phyloP scores from a whole-genome alignment of 2,113 vertebrate species.

The Nesoenas mayeri region DNA sequence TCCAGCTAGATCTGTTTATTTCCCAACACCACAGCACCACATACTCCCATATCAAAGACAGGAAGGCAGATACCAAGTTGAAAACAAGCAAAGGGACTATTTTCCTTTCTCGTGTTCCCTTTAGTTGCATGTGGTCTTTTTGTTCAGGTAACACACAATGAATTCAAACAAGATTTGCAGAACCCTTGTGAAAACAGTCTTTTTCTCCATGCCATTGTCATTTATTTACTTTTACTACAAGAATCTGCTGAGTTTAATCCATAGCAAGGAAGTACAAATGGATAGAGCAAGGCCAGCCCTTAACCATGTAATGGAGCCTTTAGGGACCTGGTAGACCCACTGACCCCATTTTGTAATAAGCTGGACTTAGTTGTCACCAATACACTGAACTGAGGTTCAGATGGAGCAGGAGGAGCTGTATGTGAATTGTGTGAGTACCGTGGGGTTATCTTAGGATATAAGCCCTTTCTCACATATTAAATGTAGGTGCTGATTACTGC shows the following conservation, averaged over 20 bases:
- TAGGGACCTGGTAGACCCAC: not conserved
- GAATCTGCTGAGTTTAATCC: not conserved
- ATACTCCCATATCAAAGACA: not conserved
- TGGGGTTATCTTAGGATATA: not conserved
- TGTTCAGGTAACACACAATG: not conserved
- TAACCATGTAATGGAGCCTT: not conserved
- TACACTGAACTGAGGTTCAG: not conserved
- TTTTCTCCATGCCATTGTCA: not conserved
- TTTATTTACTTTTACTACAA: not conserved
- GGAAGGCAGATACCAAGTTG: not conserved
- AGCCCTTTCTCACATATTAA: not conserved
- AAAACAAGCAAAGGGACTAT: not conserved
- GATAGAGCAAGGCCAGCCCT: not conserved
- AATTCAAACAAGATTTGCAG: not conserved
- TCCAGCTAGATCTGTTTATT: constrained; percentile 36
- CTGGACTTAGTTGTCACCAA: not conserved
- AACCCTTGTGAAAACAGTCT: not conserved
- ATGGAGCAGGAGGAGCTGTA: not conserved
- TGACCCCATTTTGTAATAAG: not conserved
- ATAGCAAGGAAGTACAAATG: not conserved
- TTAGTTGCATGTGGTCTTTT: not conserved
- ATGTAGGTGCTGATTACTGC: not conserved
- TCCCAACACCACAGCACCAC: not conserved
- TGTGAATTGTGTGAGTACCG: not conserved
- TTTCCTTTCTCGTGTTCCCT: not conserved